A percentile compares a stretch with the other conserved stretches of the same genome.
Conservation (phyloP, 2,113 vertebrate species). For the Barnardius zonarius region DNA sequence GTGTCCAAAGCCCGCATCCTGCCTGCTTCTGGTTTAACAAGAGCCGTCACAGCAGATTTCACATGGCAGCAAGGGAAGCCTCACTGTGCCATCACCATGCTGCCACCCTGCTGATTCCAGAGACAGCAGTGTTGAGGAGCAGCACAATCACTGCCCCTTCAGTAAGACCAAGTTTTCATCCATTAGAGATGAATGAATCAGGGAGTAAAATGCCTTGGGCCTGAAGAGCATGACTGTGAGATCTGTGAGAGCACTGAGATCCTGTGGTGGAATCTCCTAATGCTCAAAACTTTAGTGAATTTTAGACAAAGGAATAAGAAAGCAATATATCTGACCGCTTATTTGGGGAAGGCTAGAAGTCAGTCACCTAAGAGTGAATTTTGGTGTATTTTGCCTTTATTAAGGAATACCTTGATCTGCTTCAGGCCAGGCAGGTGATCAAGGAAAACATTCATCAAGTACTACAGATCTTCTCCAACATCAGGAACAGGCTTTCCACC, state of each 20-base stretch:
- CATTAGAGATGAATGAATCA: neutral
- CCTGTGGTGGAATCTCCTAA: neutral
- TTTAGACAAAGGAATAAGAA: neutral
- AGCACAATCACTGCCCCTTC: neutral
- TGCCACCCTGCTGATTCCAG: neutral
- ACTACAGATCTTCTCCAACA: neutral
- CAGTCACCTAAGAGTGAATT: neutral
- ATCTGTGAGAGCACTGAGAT: neutral
- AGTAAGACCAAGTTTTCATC: neutral
- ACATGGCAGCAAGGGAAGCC: neutral
- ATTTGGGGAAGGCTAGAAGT: neutral
- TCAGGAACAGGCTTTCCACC: neutral
- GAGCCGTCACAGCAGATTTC: neutral
- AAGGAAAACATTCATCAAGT: neutral
- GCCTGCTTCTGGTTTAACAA: neutral
- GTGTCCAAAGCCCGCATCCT: neutral
- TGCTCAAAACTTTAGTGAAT: neutral
- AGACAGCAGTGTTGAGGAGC: neutral
- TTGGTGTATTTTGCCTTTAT: neutral
- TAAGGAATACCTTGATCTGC: neutral
- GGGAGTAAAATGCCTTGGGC: neutral
- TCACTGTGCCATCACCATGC: neutral
- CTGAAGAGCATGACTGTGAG: neutral
- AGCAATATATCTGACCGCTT: neutral
- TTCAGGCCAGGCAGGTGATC: neutral